These are phyloP conservation scores for Pipistrellus pipistrellus DNA, from an alignment of 2,797 vertebrate genomes.

Conservation along the genomic window DNA sequence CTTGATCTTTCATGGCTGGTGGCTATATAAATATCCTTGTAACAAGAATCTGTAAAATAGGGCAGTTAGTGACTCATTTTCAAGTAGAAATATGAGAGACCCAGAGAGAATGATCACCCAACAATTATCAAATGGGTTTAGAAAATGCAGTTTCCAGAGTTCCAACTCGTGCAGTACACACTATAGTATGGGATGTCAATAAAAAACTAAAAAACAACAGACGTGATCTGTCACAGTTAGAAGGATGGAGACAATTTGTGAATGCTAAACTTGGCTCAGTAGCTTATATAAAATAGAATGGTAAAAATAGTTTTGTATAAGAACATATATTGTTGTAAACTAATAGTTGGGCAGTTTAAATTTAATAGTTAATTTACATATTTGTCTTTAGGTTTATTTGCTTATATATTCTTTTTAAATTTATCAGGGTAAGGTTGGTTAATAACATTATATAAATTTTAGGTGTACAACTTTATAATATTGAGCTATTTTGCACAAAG, in stretches of 20 bases:
- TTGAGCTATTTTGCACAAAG: constrained; percentile 45
- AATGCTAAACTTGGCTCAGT: constrained; percentile 18
- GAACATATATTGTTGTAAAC: not conserved
- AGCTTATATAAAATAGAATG: constrained; percentile 51
- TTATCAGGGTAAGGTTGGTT: not conserved
- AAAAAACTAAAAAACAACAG: not conserved
- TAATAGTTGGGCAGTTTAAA: constrained; percentile 35
- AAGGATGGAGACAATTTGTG: constrained; percentile 31
- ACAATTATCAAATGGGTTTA: not conserved
- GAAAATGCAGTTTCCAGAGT: not conserved
- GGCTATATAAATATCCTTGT: constrained; percentile 28
- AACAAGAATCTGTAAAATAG: constrained; percentile 28
- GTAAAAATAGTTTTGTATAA: not conserved
- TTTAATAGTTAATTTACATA: not conserved
- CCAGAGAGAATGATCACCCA: not conserved
- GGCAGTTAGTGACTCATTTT: constrained; percentile 11
- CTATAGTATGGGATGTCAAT: not conserved
- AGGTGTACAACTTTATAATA: not conserved
- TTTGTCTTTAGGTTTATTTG: not conserved
- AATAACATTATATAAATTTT: not conserved
- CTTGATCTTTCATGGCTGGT: constrained; percentile 58
- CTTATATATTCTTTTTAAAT: not conserved
- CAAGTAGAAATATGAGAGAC: not conserved
- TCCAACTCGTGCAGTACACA: not conserved
- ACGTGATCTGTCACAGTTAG: not conserved